These are phyloP conservation scores for Drosophila kanapiae DNA, from an alignment of 1,140 invertebrate species.

Conservation along the genomic window DNA sequence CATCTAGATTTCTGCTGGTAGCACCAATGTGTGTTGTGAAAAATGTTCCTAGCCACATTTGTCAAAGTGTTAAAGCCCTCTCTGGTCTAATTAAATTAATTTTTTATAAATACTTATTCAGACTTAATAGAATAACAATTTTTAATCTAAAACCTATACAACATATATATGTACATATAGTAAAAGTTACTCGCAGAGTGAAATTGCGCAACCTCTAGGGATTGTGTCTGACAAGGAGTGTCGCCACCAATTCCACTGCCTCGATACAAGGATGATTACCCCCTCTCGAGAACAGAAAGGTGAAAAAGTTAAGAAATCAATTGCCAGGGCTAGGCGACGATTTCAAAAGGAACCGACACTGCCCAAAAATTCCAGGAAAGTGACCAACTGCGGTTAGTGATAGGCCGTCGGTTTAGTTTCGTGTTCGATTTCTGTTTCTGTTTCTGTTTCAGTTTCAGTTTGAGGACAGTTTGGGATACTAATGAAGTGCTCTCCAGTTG, in stretches of 20 bases:
- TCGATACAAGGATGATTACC: not conserved
- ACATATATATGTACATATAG: no score
- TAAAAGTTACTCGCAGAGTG: no score
- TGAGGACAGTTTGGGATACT: constrained; percentile 34
- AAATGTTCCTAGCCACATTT: no score
- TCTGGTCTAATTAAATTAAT: no score
- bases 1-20: no score
- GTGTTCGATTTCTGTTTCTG: constrained; percentile 1
- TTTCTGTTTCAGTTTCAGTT: constrained; percentile 1
- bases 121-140: no score
- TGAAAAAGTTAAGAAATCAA: constrained; percentile 42
- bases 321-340: constrained; percentile 30
- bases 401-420: constrained; percentile 25
- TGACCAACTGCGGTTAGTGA: constrained; percentile 79
- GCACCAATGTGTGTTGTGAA: no score
- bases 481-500: constrained; percentile 70
- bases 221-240: no score
- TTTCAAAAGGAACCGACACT: constrained; percentile 50
- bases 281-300: constrained; percentile 3
- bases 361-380: constrained; percentile 56
- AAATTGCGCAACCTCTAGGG: no score
- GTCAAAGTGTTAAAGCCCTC: no score
- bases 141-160: no score
- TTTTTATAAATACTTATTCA: no score
- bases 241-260: not conserved